Evolutionary conservation across 2,888 invertebrate genomes (phyloP), one percentile per base, ranked within the genome.

Genomic region (Ophion costatus): DNA sequence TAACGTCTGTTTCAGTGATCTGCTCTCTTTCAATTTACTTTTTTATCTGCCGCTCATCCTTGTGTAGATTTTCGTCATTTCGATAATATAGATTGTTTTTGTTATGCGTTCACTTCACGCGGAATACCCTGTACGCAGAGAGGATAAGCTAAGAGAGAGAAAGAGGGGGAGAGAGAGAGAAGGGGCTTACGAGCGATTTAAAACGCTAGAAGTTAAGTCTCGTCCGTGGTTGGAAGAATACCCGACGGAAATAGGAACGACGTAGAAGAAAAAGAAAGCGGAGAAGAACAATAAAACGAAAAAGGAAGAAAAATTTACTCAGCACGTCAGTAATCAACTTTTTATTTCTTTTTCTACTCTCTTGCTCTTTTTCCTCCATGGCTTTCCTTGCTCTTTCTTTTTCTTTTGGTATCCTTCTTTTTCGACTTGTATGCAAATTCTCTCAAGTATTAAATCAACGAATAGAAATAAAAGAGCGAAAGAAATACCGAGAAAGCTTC

Each of bases 371-470:
- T 67, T 71, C 20, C 11, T 24, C 67, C 59, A 57, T 17, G 51
- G 11, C 51, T 51, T 51, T 51, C 51, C 0, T 3, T 17, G 4
- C 14, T 51, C 11, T 17, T 17, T 51, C 51, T 61, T 63, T 14
- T 38, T 75, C 61, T 22, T 67, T 33, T 45, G 51, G 14, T 78
- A 64, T 73, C 45, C 38, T 38, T 66, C 29, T 74, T 42, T 38
- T 61, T 78, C 78, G 45, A 42, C 71, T 71, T 78, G 11, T 71
- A 82, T 82, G 82, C 69, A 78, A 82, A 82, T 82, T 82, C 63
- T 78, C 67, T 45, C 66, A 9, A 73, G 78, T 69, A 82, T 78
- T 78, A 78, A 59, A 66, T 17, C 51, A 56, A 78, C 69, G 74
- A 82, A 78, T 67, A 45, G n/a, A 74, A 66, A 67, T 42, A 59